A percentile compares a stretch with the other conserved stretches of the same genome.
Conservation (phyloP, 2,888 invertebrate genomes). For the Drosophila niveifrons region DNA sequence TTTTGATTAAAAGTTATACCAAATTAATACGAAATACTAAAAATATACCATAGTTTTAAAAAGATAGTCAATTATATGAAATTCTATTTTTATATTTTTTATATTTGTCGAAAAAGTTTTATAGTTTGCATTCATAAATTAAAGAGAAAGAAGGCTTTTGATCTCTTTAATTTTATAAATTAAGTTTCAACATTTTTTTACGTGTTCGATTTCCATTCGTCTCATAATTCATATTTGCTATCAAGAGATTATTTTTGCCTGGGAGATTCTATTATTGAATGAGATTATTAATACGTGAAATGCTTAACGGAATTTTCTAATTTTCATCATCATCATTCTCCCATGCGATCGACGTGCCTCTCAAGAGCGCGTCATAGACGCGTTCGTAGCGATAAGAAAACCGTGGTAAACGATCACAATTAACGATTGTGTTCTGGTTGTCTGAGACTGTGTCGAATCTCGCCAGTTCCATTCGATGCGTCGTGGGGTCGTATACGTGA, state of each 20-base stretch:
- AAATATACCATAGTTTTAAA: too few species aligned
- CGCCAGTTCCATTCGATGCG: constrained; percentile 49
- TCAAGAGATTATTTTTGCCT: not conserved
- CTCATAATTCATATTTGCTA: not conserved
- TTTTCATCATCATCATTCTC: constrained; percentile 18
- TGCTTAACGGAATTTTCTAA: not conserved
- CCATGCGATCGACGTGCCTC: not conserved
- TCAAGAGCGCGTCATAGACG: not conserved
- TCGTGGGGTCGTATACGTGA: constrained; percentile 63
- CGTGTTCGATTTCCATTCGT: not conserved
- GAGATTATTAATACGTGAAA: not conserved
- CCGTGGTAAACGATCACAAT: constrained; percentile 22
- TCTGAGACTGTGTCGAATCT: constrained; percentile 17
- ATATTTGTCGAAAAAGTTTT: too few species aligned
- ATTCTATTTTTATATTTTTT: too few species aligned
- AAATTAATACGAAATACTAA: too few species aligned
- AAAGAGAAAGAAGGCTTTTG: not conserved
- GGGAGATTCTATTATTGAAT: not conserved
- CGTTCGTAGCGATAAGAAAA: constrained; percentile 37
- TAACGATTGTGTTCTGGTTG: constrained; percentile 9
- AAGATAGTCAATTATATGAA: too few species aligned
- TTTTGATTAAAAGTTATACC: too few species aligned
- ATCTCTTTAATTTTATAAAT: not conserved
- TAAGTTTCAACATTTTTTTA: not conserved
- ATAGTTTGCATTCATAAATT: not conserved